These are phyloP conservation scores for Teinopalpus imperialis DNA, from an alignment of 2,888 invertebrate genomes.

Conservation along the genomic window DNA sequence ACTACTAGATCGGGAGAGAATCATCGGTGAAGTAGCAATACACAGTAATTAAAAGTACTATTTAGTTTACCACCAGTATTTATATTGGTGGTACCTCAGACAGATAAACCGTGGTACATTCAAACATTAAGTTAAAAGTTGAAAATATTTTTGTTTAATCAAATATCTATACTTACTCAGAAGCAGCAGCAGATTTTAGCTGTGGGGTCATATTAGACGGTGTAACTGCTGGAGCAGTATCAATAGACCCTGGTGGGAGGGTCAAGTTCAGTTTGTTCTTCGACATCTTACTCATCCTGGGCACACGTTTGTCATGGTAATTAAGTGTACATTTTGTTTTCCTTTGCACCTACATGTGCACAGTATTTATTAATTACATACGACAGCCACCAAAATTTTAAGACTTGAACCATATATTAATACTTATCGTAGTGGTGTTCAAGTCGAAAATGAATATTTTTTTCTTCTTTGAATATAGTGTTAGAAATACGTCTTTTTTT, in stretches of 20 bases:
- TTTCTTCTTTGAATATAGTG: neutral
- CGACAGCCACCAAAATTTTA: neutral
- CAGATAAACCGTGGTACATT: too few species aligned
- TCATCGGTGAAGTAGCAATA: too few species aligned
- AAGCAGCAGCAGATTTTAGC: conserved; percentile 80
- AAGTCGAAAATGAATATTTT: neutral
- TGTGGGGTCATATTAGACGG: conserved; percentile 82
- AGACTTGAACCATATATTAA: too few species aligned
- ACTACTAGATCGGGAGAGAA: too few species aligned
- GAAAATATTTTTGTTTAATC: too few species aligned
- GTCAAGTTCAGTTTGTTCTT: conserved; percentile 96
- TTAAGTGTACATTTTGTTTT: conserved; percentile 30
- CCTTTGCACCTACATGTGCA: conserved; percentile 20
- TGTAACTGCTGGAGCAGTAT: conserved; percentile 84
- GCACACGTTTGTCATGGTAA: conserved; percentile 42
- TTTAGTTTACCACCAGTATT: too few species aligned
- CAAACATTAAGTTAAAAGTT: too few species aligned
- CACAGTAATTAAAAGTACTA: too few species aligned
- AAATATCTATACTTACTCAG: conserved; percentile 84
- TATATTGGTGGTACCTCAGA: too few species aligned
- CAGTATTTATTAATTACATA: conserved; percentile 5
- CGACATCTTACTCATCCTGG: conserved; percentile 87
- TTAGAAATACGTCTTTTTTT: neutral
- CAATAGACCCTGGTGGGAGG: conserved; percentile 93
- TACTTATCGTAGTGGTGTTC: too few species aligned